Base-by-base conservation (phyloP, 2,113 vertebrate genomes). In the Etheostoma cragini region DNA sequence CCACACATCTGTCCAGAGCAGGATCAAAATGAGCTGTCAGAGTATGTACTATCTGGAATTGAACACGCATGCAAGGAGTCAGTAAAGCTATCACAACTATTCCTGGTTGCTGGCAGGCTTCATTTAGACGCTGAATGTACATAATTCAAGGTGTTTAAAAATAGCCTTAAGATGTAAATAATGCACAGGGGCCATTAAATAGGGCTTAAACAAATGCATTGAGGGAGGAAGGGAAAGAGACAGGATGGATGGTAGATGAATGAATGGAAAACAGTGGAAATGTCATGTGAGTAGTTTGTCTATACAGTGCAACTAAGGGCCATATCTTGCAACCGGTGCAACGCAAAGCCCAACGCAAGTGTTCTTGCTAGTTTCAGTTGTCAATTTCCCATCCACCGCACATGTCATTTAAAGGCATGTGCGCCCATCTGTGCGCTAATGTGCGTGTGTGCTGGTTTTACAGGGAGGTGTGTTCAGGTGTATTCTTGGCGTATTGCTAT, bases 71-170 rank as follows among this genome's bases (percentile, higher is more conserved):
- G 60, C 19, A 67, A 33, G 62, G 47, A 61, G 63, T 82, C 85
- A 76, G 60, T 64, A 45, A 76, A 67, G 70, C 81, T 77, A 85
- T 85, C 77, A 50, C 26, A 82, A 88, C 63, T 83, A 71, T 84
- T 86, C 77, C 82, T 78, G 72, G 42, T 62, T 84, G 74, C 78
- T 53, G 57, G 47, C 38, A 53, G 47, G 65, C 57, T 72, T 89
- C 76, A 83, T 90, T 91, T 85, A 74, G 72, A 86, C 6, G 42
- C 30, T 57, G 69, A 53, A 71, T 80, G 73, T 86, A 64, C 77
- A 87, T 89, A 80, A 92, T 89, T 90, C 30, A 90, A 57, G 21
- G 76, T 84, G 85, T 80, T 80, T 91, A 82, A 86, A 91, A 91
- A 91, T 89, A 92, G 81, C 81, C 66, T 53, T 49, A 38, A 75